These are phyloP conservation scores for Aricia agestis DNA, from an alignment of 1,140 invertebrate species.

Conservation along the genomic window DNA sequence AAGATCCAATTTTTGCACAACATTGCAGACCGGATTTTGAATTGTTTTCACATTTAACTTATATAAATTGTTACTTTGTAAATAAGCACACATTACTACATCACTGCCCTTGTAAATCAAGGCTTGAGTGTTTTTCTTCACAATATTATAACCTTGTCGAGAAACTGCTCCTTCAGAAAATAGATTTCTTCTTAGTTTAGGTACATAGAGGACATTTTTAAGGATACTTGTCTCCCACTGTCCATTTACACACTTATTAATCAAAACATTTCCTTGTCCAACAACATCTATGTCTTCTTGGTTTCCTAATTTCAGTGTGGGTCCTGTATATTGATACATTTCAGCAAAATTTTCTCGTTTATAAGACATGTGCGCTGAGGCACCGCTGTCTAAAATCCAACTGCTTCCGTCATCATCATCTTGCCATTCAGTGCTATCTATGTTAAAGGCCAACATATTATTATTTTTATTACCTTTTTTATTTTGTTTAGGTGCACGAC, in stretches of 20 bases:
- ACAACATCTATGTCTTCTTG: conserved; percentile 26
- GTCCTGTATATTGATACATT: conserved; percentile 26
- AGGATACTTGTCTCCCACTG: conserved; percentile 36
- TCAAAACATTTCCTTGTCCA: conserved; percentile 27
- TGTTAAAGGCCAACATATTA: conserved; percentile 35
- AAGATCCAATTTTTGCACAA: conserved; percentile 32
- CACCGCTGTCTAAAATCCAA: conserved; percentile 53
- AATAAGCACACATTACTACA: conserved; percentile 29
- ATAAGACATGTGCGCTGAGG: conserved; percentile 43
- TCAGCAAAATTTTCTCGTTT: conserved; percentile 34
- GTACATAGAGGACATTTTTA: conserved; percentile 42
- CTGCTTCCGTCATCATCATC: conserved; percentile 13
- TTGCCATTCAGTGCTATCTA: conserved; percentile 26
- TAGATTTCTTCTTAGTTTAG: conserved; percentile 37
- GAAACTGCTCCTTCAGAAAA: conserved; percentile 45
- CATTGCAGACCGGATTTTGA: conserved; percentile 24
- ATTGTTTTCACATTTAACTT: conserved; percentile 32
- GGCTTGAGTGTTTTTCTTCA: conserved; percentile 27
- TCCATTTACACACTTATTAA: conserved; percentile 38
- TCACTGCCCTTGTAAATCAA: conserved; percentile 31
- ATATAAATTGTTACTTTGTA: conserved; percentile 33
- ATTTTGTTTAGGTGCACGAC: conserved; percentile 29
- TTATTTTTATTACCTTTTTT: conserved; percentile 26
- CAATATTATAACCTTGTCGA: conserved; percentile 28
- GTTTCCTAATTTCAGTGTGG: conserved; percentile 35